Base-by-base conservation (phyloP, 2,888 invertebrate species). In the Cosmia pyralina region DNA sequence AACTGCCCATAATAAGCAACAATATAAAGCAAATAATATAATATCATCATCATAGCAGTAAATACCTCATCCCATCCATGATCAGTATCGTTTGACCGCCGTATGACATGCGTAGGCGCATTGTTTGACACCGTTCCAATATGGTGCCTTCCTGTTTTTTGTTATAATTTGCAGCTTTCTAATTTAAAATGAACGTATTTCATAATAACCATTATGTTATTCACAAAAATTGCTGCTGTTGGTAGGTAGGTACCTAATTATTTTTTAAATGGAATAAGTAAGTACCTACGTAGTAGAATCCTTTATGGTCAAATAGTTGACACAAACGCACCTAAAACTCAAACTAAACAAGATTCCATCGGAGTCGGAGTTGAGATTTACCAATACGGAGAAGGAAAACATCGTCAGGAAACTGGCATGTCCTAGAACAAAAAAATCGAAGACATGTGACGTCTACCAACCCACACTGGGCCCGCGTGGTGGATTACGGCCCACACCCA, bases 91-190 rank as follows among this genome's bases (percentile, higher is more conserved):
- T 69, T 70, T 50, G 60, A 68, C 65, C 63, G 46, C 22, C 34
- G 55, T 50, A 48, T 60, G 64, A 46, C 67, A 70, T 62, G 70
- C 17, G 69, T 55, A 34, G 38, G 50, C 70, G 53, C 63, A 79
- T 79, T 79, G 74, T 82, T 69, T 22, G 64, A 11, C 46, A 48
- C 38, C 55, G 48, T 55, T 71, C 50, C 17, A 17, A 13, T 44
- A 38, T 55, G 22, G 17, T n/a, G 34, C 11, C 69, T 83, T 70
- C 83, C 79, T 74, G 79, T 79, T 67, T 58, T 75, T 75, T 79
- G 74, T 82, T 62, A n/a, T 28, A 66, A 38, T n/a, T 38, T n/a
- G 22, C n/a, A 28, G 50, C 83, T 81, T 74, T 81, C 79, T 50
- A 48, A 58, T 64, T 79, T 34, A 19, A 38, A n/a, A 55, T 67